These are phyloP conservation scores for Pollimyrus isidori DNA, from an alignment of 2,113 vertebrate genomes.

Conservation along the genomic window DNA sequence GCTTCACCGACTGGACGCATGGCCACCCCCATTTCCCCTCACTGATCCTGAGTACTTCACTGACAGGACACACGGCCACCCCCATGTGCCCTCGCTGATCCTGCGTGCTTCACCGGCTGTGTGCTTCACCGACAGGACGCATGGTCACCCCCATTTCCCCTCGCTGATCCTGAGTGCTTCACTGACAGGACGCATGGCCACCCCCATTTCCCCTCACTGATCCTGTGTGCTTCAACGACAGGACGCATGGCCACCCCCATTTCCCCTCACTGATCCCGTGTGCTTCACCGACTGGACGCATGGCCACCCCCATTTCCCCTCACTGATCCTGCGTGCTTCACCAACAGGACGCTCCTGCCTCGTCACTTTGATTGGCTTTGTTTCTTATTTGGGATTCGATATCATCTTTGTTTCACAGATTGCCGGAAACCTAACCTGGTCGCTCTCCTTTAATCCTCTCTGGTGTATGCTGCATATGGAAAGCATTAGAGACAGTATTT, in stretches of 20 bases:
- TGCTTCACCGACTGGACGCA: too few species aligned
- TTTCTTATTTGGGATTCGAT: not conserved
- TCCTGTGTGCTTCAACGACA: too few species aligned
- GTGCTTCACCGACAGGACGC: too few species aligned
- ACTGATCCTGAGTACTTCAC: too few species aligned
- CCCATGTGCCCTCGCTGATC: too few species aligned
- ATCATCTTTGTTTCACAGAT: not conserved
- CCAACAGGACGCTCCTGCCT: not conserved
- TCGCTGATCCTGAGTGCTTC: too few species aligned
- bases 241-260: too few species aligned
- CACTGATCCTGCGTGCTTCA: not conserved
- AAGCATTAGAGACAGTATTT: not conserved
- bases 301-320: too few species aligned
- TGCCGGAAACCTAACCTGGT: not conserved
- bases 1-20: too few species aligned
- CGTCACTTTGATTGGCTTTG: not conserved
- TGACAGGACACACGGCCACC: not conserved
- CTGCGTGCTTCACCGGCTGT: too few species aligned
- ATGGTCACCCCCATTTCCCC: not conserved
- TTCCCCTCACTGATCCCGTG: too few species aligned
- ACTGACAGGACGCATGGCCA: not conserved
- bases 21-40: not conserved
- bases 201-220: too few species aligned
- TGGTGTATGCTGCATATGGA: not conserved
- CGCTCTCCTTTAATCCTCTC: not conserved